phyloP scores from a whole-genome alignment of 1,140 invertebrate species.

The Brachionus asplanchnoidis region DNA sequence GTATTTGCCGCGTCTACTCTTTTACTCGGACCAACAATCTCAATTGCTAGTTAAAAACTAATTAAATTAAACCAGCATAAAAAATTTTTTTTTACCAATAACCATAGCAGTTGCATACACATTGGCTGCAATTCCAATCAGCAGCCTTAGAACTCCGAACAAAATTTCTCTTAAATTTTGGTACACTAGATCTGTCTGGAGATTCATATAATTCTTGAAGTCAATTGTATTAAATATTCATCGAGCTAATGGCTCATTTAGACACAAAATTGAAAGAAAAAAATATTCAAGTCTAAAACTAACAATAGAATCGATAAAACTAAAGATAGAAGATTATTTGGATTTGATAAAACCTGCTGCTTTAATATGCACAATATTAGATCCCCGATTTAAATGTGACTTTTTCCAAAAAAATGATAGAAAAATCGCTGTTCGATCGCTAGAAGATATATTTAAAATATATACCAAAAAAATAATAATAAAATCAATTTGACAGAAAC shows the following conservation, averaged over 20 bases:
- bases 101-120: neutral
- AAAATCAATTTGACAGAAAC: neutral
- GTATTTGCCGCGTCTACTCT: constrained; percentile 15
- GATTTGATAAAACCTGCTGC: neutral
- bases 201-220: too few species aligned
- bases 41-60: neutral
- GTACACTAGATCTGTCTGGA: too few species aligned
- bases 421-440: neutral
- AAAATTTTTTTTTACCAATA: neutral
- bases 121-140: constrained; percentile 15
- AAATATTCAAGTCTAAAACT: neutral
- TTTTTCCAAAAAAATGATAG: neutral
- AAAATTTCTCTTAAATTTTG: neutral
- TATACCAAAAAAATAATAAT: neutral
- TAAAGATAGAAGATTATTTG: neutral
- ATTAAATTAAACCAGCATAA: neutral
- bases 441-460: neutral
- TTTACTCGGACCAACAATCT: constrained; percentile 26
- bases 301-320: neutral
- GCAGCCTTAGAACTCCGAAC: neutral
- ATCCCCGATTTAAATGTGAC: neutral
- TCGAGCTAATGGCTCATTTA: too few species aligned
- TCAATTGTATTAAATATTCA: too few species aligned
- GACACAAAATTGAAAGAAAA: too few species aligned
- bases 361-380: neutral